Conservation (phyloP, 2,113 vertebrate genomes). For the Anhinga rufa region DNA sequence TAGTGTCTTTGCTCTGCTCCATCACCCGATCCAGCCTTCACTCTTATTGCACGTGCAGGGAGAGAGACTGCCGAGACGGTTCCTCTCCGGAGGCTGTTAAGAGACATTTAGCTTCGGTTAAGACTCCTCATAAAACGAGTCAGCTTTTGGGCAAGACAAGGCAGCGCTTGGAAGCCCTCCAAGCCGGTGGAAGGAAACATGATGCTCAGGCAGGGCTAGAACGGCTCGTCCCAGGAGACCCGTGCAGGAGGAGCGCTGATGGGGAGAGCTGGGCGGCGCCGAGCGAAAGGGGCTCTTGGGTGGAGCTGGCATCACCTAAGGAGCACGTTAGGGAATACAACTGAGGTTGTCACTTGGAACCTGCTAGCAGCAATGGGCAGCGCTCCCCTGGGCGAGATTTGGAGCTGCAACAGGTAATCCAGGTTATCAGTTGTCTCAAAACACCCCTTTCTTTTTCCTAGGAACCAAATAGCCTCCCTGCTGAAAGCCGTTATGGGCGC, state of each 20-base stretch:
- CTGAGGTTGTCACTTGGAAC: background rate
- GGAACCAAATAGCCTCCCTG: background rate
- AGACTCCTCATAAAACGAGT: constrained; percentile 12
- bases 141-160: background rate
- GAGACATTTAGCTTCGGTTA: background rate
- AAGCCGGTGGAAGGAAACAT: background rate
- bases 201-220: background rate
- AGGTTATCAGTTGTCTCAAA: background rate
- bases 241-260: background rate
- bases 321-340: background rate
- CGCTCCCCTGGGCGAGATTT: background rate
- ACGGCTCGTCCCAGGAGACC: background rate
- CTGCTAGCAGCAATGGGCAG: background rate
- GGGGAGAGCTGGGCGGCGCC: accelerated
- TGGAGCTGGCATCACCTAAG: background rate
- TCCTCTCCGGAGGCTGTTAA: background rate
- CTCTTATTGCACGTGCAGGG: background rate
- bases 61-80: background rate
- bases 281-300: background rate
- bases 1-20: background rate
- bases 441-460: background rate
- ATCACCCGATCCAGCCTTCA: background rate
- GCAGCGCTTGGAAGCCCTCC: background rate
- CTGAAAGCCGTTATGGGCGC: background rate
- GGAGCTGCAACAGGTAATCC: background rate